Base-by-base conservation (phyloP, 2,797 vertebrate species). In the Urosaurus nigricauda region DNA sequence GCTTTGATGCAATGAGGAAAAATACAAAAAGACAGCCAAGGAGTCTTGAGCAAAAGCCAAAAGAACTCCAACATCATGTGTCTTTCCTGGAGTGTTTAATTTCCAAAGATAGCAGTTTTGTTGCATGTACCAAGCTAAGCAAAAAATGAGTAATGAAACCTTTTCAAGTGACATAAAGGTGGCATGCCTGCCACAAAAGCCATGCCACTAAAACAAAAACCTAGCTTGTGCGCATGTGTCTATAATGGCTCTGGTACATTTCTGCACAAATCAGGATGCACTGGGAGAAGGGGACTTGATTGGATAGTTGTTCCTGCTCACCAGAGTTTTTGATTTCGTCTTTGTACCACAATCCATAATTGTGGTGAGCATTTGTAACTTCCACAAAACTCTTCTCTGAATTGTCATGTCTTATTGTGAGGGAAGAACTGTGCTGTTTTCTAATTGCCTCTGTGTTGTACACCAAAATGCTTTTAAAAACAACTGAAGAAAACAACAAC, bases 401-500 rank as follows among this genome's bases (percentile, higher is more conserved):
- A 73, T 88, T 93, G 91, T 93, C 88, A 84, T 82, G 89, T 87
- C 90, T 83, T 86, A 89, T 88, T 90, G 89, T 92, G 92, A 86
- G 71, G 88, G 56, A 91, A 90, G 70, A 94, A 93, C 90, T 85
- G 82, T 2, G 84, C 91, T 93, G 90, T 91, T 96, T 92, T 93
- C 21, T 88, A 93, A 89, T 83, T 87, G 89, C 93, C 94, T 95
- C 96, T 94, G 65, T 24, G 91, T 95, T 90, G 92, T 95, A 89
- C 29, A 91, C 93, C 75, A 89, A 95, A 93, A 94, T 92, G 95
- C 92, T 96, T 95, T 95, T 81, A 82, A 60, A 94, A 88, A 68
- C 89, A 90, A 88, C 88, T 91, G 93, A 74, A 68, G 89, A 91
- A 88, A 73, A 79, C 47, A 89, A 40, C 75, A 75, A 81, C 24